phyloP scores from a whole-genome alignment of 2,113 vertebrate species.

The Arenaria interpres region DNA sequence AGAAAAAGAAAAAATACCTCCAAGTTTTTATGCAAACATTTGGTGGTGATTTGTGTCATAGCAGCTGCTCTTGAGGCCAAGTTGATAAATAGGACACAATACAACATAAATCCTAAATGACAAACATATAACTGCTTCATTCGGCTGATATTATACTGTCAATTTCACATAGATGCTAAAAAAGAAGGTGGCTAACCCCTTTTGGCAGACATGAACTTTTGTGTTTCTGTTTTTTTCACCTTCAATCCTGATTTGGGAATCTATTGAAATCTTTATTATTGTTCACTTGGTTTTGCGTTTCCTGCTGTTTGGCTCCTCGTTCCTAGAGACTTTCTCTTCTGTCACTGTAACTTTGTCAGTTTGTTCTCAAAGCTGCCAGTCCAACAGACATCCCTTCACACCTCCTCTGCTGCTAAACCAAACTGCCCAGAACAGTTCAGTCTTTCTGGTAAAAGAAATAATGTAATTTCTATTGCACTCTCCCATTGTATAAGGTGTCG shows the following conservation, averaged over 20 bases:
- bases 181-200: neutral
- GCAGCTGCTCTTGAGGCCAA: neutral
- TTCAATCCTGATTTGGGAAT: neutral
- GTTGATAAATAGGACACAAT: neutral
- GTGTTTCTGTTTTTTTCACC: neutral
- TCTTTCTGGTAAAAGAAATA: neutral
- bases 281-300: neutral
- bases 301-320: neutral
- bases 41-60: neutral
- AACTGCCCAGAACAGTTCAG: neutral
- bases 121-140: neutral
- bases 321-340: neutral
- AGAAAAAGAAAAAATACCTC: neutral
- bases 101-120: constrained; percentile 25
- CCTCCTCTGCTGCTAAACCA: neutral
- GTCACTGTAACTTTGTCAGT: neutral
- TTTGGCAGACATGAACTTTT: neutral
- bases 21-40: neutral
- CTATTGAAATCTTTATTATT: neutral
- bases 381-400: neutral
- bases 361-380: neutral
- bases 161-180: neutral
- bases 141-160: neutral
- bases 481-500: neutral
- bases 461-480: neutral